phyloP scores from a whole-genome alignment of 2,888 invertebrate genomes.

The Neoitamus cyanurus region DNA sequence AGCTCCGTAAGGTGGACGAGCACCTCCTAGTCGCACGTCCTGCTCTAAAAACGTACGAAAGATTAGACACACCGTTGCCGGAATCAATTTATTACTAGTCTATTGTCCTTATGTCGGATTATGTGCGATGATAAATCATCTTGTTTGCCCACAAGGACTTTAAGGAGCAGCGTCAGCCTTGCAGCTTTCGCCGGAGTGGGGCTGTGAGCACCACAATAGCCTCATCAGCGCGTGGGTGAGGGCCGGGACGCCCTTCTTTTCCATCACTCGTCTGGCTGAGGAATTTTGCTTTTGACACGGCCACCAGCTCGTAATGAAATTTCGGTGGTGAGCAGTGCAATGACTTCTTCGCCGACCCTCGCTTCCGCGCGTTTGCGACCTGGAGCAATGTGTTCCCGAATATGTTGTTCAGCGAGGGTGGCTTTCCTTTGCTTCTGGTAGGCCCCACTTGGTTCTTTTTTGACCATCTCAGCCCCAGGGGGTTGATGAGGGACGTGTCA shows the following conservation, averaged over 20 bases:
- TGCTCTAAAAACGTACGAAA: constrained; percentile 25
- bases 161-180: not conserved
- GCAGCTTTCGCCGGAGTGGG: not conserved
- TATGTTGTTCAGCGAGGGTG: not conserved
- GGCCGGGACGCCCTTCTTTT: not conserved
- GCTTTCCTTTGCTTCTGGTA: not conserved
- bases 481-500: constrained; percentile 36
- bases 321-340: constrained; percentile 29
- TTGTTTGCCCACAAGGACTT: constrained; percentile 36
- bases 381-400: constrained; percentile 26
- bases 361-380: not conserved
- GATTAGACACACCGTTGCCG: constrained; percentile 47
- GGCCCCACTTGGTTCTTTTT: constrained; percentile 6
- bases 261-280: constrained; percentile 53
- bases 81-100: constrained; percentile 49
- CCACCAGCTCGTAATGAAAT: constrained; percentile 39
- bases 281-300: constrained; percentile 54
- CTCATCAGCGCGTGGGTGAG: not conserved
- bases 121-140: constrained; percentile 46
- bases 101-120: constrained; percentile 49
- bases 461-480: constrained; percentile 16
- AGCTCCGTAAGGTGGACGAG: not conserved
- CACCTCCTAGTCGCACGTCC: not conserved
- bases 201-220: not conserved
- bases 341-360: not conserved